phyloP scores from a whole-genome alignment of 2,888 invertebrate genomes.

The Phania funesta region DNA sequence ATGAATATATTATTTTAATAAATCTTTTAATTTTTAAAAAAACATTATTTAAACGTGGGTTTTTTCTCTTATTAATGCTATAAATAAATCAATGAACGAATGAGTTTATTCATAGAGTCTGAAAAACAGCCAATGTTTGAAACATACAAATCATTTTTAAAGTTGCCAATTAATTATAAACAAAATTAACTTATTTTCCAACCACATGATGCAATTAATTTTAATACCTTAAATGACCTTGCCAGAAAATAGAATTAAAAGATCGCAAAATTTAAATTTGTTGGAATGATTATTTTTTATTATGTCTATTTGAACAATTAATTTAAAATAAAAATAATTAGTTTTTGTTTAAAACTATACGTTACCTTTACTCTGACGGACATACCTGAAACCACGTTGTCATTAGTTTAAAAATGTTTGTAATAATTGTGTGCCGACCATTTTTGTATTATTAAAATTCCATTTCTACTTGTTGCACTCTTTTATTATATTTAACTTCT shows the following conservation, averaged over 20 bases:
- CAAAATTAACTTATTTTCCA: not conserved
- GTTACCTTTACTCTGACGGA: not conserved
- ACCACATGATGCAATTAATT: not conserved
- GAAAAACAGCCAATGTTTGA: not conserved
- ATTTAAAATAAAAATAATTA: not conserved
- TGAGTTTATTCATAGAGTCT: not conserved
- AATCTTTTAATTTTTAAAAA: not conserved
- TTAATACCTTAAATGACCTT: conserved; percentile 35
- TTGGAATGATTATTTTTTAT: not conserved
- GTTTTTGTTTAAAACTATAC: not conserved
- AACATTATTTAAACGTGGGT: not conserved
- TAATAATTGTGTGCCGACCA: not conserved
- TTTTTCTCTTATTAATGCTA: not conserved
- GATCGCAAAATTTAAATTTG: not conserved
- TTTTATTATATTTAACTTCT: not conserved
- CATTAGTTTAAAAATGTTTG: not conserved
- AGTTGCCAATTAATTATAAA: not conserved
- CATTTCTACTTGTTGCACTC: conserved; percentile 8
- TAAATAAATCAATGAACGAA: not conserved
- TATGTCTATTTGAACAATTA: not conserved
- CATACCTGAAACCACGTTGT: not conserved
- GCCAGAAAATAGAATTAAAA: conserved; percentile 19
- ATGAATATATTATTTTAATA: too few species aligned
- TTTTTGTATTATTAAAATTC: conserved; percentile 18
- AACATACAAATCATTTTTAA: not conserved